phyloP scores from a whole-genome alignment of 2,888 invertebrate genomes.

The Pyrrhia umbra region DNA sequence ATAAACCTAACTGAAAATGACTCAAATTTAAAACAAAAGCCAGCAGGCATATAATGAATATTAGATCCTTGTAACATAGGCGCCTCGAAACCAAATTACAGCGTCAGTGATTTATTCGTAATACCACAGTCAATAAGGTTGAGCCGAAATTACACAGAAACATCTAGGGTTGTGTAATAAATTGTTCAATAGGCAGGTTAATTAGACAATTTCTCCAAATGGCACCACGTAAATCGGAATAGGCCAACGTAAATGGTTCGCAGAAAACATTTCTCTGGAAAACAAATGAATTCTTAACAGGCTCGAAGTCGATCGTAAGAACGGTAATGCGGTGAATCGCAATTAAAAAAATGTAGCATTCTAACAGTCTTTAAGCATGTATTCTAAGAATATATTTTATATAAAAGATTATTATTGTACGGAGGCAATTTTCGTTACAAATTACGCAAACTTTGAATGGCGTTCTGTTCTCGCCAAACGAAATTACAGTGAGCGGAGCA shows the following conservation, averaged over 20 bases:
- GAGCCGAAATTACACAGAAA: constrained; percentile 77
- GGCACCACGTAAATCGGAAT: constrained; percentile 79
- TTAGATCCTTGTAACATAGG: constrained; percentile 58
- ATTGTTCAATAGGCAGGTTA: constrained; percentile 86
- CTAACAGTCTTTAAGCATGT: constrained; percentile 32
- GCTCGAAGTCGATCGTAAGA: constrained; percentile 62
- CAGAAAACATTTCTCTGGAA: constrained; percentile 70
- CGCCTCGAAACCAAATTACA: constrained; percentile 67
- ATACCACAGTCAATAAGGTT: constrained; percentile 80
- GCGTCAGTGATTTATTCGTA: constrained; percentile 74
- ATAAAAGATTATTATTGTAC: constrained; percentile 32
- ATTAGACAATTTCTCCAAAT: constrained; percentile 85
- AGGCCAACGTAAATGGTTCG: constrained; percentile 71
- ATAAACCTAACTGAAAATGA: not conserved
- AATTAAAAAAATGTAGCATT: constrained; percentile 56
- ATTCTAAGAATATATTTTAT: constrained; percentile 35
- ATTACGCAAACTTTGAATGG: constrained; percentile 54
- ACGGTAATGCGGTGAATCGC: constrained; percentile 55
- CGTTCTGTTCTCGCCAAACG: constrained; percentile 38
- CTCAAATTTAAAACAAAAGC: constrained; percentile 10
- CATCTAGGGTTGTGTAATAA: constrained; percentile 80
- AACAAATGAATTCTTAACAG: constrained; percentile 78
- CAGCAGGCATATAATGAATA: constrained; percentile 36
- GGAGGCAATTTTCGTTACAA: constrained; percentile 54
- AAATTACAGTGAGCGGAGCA: constrained; percentile 60